phyloP scores from a whole-genome alignment of 2,113 vertebrate species.

The Corythaixoides concolor region DNA sequence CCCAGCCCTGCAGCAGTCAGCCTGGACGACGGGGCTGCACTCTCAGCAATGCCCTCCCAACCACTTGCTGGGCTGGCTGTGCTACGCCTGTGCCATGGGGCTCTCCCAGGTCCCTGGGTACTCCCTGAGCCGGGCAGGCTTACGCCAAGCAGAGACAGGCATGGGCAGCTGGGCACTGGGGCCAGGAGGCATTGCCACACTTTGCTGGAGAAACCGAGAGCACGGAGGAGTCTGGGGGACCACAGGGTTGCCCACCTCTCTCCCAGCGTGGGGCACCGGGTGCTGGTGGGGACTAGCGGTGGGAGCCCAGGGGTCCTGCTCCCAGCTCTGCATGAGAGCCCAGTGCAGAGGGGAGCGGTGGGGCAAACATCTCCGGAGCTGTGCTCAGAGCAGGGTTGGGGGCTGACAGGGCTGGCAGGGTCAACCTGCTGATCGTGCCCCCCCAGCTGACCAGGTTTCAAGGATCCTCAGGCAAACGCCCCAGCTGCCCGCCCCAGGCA shows the following conservation, averaged over 20 bases:
- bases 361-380: accelerated
- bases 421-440: accelerated
- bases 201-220: neutral
- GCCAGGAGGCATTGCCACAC: neutral
- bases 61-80: accelerated
- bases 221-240: accelerated
- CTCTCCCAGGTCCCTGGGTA: neutral
- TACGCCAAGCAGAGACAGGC: neutral
- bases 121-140: neutral
- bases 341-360: accelerated
- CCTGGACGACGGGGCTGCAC: accelerated
- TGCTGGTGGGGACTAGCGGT: neutral
- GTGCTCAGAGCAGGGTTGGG: accelerated
- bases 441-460: neutral
- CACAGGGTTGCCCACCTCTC: neutral
- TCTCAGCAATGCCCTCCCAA: neutral
- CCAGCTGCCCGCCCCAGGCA: neutral
- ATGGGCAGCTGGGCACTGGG: accelerated
- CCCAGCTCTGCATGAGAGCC: neutral
- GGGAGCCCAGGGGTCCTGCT: neutral
- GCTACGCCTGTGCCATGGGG: neutral
- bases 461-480: neutral
- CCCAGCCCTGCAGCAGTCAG: neutral
- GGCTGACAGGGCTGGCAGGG: neutral
- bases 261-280: neutral